Evolutionary conservation across 1,140 invertebrate genomes (phyloP), one percentile per base, ranked within the genome.

Genomic region (Leptinotarsa texana): DNA sequence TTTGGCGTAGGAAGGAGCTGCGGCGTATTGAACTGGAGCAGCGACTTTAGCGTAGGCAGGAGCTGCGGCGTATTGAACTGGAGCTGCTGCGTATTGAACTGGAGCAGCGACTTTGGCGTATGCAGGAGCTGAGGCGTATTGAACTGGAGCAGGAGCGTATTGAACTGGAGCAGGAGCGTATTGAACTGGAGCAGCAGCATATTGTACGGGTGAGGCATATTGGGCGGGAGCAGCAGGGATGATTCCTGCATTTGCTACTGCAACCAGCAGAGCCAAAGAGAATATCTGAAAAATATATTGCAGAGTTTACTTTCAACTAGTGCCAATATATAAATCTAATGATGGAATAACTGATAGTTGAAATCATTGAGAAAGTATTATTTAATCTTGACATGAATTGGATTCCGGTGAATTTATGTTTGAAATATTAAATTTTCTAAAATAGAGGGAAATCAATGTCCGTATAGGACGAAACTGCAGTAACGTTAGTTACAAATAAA

Each of bases 181-280:
- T 18, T 6, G 74, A 6, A 77, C 65, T 63, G 79, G 79, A 49
- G 80, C 76, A 57, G 69, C 68, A 18, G 77, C 63, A 73, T 78
- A 22, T 27, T 65, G 63, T 21, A 57, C n/a, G 13, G 51, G 51
- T 33, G 33, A 33, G 33, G 33, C 1, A 33, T 33, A 33, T 33
- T 33, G 33, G 15, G 4, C 4, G 51, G 51, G 5, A 21, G 77
- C 80, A 1, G 79, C 82, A 21, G n/a, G 84, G 79, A 65, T 73
- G 73, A 51, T 75, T 18, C 75, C 75, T 42, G 72, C 81, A 13
- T 70, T 69, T 11, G 67, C 79, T 2, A 66, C 77, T 24, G 79
- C 80, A 27, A 47, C 77, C 78, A 74, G 67, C 11, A 76, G 57
- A 17, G 73, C 76, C 15, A 69, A 24, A 17, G 74, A 33, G 18